These are phyloP conservation scores for Spisula subtruncata DNA, from an alignment of 2,888 invertebrate genomes.

Conservation along the genomic window DNA sequence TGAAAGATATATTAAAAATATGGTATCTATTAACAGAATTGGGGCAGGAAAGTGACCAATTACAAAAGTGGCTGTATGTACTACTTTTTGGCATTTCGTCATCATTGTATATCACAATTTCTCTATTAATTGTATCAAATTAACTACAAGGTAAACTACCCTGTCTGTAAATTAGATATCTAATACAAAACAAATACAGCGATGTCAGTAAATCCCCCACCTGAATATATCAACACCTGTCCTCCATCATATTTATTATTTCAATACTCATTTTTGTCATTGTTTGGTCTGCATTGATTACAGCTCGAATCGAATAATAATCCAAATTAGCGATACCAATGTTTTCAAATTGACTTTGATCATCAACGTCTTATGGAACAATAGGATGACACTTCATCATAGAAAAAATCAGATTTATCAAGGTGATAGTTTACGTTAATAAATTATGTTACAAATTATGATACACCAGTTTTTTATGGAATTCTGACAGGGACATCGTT, in stretches of 20 bases:
- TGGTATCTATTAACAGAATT: too few species aligned
- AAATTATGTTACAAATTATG: background rate
- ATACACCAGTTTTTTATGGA: background rate
- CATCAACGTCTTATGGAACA: background rate
- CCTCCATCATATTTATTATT: background rate
- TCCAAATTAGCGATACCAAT: background rate
- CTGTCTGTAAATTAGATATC: background rate
- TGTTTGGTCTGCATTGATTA: slow-evolving; percentile 25
- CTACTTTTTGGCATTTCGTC: too few species aligned
- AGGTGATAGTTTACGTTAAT: background rate
- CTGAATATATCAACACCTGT: slow-evolving; percentile 5
- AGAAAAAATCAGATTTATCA: background rate
- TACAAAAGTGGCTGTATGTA: too few species aligned
- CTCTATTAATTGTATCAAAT: background rate
- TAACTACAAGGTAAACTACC: background rate
- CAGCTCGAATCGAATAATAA: background rate
- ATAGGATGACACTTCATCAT: slow-evolving; percentile 11
- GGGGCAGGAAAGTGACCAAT: too few species aligned
- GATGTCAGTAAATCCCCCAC: background rate
- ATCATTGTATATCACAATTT: too few species aligned
- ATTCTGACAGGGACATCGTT: too few species aligned
- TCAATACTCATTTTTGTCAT: slow-evolving; percentile 11
- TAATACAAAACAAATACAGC: background rate
- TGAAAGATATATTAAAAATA: too few species aligned
- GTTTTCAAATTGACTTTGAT: background rate